Base-by-base conservation (phyloP, 2,888 invertebrate species). In the Ornithoptera alexandrae region DNA sequence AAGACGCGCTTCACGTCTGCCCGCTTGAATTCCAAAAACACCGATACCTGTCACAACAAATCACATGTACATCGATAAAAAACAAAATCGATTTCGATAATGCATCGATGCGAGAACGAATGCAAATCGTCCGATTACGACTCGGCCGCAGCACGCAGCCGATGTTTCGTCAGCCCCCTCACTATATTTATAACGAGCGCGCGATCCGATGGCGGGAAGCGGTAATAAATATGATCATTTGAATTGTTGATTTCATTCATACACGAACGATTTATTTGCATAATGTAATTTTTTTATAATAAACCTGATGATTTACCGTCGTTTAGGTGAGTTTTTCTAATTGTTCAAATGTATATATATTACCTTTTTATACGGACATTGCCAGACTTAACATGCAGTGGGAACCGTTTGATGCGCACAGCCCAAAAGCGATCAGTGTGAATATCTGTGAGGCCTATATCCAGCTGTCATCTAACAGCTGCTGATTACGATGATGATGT, bases 221-320 rank as follows among this genome's bases (percentile, higher is more conserved):
- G 39, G 46, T 57, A 62, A 68, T 68, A 64, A 64, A 64, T 64
- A 68, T 64, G 59, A 64, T 68, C 60, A 68, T 68, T 68, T 53
- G 39, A 68, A 64, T 64, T 39, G 22, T 64, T 22, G 53, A 68
- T 56, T 64, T 56, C 56, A 39, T 68, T 53, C 39, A 68, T 68
- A 60, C 60, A 53, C 20, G 46, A 36, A 60, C 53, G 39, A 64
- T 60, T 64, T 68, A 64, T 68, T 64, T 64, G 59, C 68, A 68
- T 68, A 68, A 63, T 58, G 64, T 62, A 22, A 60, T 60, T 36
- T 53, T 67, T 68, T 58, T 36, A 18, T 64, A 64, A 60, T 68
- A 68, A 64, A 64, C 8, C 8, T 20, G 4, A 64, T 64, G 59
- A 68, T 8, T 50, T 60, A 68, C 63, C 57, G 30, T 39, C 10